Percentiles rank a stretch among this genome's conserved stretches.
These are phyloP conservation scores for Hoplostethus atlanticus DNA, from an alignment of 2,797 vertebrate species.

Conservation along the genomic window DNA sequence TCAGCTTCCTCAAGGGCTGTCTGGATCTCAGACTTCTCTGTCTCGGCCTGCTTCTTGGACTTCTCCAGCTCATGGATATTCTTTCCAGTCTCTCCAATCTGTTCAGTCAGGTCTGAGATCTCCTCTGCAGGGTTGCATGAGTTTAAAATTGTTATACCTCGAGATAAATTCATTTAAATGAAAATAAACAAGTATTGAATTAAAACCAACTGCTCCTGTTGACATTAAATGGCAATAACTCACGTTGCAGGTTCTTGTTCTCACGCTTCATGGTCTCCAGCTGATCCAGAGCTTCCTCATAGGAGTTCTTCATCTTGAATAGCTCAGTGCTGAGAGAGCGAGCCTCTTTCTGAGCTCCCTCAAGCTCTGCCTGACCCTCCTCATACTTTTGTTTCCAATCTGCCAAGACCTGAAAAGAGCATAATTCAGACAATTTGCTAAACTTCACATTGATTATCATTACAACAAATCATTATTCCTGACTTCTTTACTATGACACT, in stretches of 20 bases:
- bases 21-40: slow-evolving; percentile 88
- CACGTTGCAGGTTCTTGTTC: slow-evolving; percentile 89
- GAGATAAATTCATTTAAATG: neutral
- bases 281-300: slow-evolving; percentile 89
- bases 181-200: neutral
- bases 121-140: slow-evolving; percentile 80
- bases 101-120: slow-evolving; percentile 90
- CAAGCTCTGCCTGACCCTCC: slow-evolving; percentile 88
- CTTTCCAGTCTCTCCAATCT: slow-evolving; percentile 89
- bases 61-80: slow-evolving; percentile 90
- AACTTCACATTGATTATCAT: no score
- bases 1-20: slow-evolving; percentile 90
- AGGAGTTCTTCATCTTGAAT: slow-evolving; percentile 92
- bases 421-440: neutral
- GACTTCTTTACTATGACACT: no score
- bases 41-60: slow-evolving; percentile 88
- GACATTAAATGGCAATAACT: slow-evolving; percentile 28
- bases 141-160: neutral
- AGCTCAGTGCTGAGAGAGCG: slow-evolving; percentile 87
- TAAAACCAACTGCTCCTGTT: neutral
- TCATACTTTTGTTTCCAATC: slow-evolving; percentile 92
- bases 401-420: slow-evolving; percentile 71
- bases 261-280: slow-evolving; percentile 90
- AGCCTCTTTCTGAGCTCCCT: no score
- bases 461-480: no score